These are phyloP conservation scores for Trichechus manatus DNA, from an alignment of 2,113 vertebrate species.

Conservation along the genomic window DNA sequence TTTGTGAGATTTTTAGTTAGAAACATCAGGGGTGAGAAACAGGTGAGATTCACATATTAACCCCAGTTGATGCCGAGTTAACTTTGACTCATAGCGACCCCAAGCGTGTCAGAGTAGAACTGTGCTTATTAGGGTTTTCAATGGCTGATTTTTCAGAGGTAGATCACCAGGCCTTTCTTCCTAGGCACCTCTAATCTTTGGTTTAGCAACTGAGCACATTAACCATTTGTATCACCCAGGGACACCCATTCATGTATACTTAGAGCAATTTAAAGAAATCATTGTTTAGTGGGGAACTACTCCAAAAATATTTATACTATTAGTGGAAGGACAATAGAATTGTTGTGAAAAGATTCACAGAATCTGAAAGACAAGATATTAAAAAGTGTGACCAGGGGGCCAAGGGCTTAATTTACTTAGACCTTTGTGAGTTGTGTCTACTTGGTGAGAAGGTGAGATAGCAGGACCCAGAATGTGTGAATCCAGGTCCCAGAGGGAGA, in stretches of 20 bases:
- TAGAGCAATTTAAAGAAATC: background rate
- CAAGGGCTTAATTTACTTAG: background rate
- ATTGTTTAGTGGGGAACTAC: background rate
- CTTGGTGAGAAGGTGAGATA: background rate
- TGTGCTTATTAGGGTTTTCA: background rate
- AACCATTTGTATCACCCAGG: background rate
- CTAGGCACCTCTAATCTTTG: background rate
- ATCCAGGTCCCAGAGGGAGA: background rate
- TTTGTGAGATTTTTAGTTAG: background rate
- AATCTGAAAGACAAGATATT: background rate
- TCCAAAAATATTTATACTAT: background rate
- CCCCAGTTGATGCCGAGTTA: background rate
- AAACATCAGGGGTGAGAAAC: background rate
- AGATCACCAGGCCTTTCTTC: background rate
- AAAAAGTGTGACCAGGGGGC: background rate
- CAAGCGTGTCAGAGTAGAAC: background rate
- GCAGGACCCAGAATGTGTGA: background rate
- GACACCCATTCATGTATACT: background rate
- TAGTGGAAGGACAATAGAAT: background rate
- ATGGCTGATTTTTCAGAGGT: background rate
- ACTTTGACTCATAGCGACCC: background rate
- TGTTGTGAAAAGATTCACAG: background rate
- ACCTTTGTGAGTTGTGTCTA: background rate
- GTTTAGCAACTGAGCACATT: background rate
- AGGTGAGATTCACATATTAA: background rate